Conservation (phyloP, 2,888 invertebrate species). For the Polydrusus tereticollis region DNA sequence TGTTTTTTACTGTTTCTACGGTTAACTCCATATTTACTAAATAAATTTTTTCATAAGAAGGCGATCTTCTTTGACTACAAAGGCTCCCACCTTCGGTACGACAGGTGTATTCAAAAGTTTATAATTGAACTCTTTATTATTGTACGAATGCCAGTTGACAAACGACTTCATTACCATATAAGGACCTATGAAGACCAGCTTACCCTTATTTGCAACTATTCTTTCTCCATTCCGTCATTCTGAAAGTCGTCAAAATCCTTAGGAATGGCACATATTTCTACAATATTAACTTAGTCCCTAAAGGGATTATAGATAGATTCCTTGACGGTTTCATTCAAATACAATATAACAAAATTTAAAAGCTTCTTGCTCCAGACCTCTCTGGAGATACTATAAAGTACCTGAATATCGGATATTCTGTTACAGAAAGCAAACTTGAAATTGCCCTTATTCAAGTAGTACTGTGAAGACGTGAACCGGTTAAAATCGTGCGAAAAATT, state of each 20-base stretch:
- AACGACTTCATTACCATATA: neutral
- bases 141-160: neutral
- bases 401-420: neutral
- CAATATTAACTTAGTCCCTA: neutral
- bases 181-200: neutral
- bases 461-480: neutral
- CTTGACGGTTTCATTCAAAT: conserved; percentile 1
- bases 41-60: neutral
- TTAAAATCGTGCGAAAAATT: neutral
- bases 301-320: conserved; percentile 25
- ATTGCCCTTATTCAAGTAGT: conserved; percentile 10
- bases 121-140: conserved; percentile 2
- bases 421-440: conserved; percentile 21
- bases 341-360: conserved; percentile 20
- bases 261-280: neutral
- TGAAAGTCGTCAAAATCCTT: conserved; percentile 16
- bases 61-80: neutral
- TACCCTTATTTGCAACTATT: conserved; percentile 2
- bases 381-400: neutral
- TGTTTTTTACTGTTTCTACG: neutral
- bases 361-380: conserved; percentile 8
- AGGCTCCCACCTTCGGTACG: neutral
- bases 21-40: neutral
- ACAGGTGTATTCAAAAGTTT: neutral
- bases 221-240: neutral